Evolutionary conservation across 1,140 invertebrate species (phyloP), one percentile per base, ranked within the genome.

Genomic region (Drosophila truncata): DNA sequence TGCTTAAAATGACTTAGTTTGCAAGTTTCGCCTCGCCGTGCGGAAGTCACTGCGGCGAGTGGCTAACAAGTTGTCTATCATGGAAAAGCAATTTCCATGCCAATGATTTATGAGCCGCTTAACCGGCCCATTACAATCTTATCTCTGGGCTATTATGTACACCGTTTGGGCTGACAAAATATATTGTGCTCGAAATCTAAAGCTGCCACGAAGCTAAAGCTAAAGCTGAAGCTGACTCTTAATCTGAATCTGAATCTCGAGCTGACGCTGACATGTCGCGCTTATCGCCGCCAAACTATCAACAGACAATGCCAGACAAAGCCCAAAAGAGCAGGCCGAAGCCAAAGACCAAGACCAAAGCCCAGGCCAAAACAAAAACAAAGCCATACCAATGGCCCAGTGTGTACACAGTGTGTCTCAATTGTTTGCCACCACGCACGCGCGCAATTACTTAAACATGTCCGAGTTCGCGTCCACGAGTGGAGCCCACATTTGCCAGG

Each of bases 41-140:
- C 84, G 84, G 84, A 87, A 87, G 84, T 87, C 47, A 60, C 65
- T 16, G 70, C 37, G 69, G 69, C 69, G 66, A 71, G 63, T 35
- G 42, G 66, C 82, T 55, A 87, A 88, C 83, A 86, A 83, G 74
- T 78, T 78, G 82, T 86, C 84, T 86, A 86, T 86, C 83, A 86
- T 88, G 82, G 83, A 87, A 88, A 88, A 87, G 80, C 84, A 88
- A 87, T 86, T 86, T 88, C 84, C 84, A 87, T 87, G 83, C 85
- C 85, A 87, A 87, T 87, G 84, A 87, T 87, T 87, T 87, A 87
- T 87, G 85, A 90, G 84, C 78, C 85, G 85, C 80, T 84, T 88
- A 88, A 87, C 67, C 85, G 80, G 69, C 72, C 81, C 84, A 87
- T 87, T 87, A 87, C 84, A 71, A 87, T 87, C 84, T 87, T 87